A percentile compares a stretch with the other conserved stretches of the same genome.
phyloP scores from a whole-genome alignment of 2,113 vertebrate genomes.

The Loxodonta africana region DNA sequence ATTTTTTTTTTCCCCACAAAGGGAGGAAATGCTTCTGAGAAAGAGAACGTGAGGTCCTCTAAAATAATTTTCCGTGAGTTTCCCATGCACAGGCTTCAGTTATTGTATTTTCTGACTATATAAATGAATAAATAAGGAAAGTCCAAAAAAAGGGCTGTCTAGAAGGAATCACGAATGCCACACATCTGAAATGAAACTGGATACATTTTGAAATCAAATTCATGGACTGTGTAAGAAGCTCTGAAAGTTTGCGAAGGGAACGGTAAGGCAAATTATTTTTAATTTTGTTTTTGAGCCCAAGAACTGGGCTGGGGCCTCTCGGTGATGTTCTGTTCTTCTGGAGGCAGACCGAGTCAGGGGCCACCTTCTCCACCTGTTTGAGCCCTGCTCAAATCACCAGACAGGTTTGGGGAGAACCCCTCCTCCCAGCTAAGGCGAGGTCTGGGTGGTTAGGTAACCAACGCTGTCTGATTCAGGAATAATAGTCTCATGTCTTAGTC shows the following conservation, averaged over 20 bases:
- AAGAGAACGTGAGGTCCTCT: neutral
- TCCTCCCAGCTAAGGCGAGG: constrained; percentile 3
- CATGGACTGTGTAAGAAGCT: neutral
- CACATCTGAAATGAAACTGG: neutral
- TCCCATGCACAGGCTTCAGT: neutral
- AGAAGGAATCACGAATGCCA: constrained; percentile 5
- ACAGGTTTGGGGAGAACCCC: constrained; percentile 24
- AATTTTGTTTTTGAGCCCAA: neutral
- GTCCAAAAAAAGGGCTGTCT: neutral
- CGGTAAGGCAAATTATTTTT: neutral
- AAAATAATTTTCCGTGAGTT: constrained; percentile 25
- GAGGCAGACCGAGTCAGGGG: neutral
- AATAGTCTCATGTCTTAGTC: constrained; percentile 59
- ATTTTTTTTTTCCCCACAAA: neutral
- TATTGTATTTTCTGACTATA: constrained; percentile 24
- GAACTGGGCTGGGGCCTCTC: neutral
- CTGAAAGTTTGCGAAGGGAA: neutral
- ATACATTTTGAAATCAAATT: constrained; percentile 35
- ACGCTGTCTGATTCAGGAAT: neutral
- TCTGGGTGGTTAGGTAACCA: neutral
- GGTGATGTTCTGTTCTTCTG: neutral
- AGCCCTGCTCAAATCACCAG: neutral
- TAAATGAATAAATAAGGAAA: constrained; percentile 42
- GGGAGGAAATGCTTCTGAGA: neutral
- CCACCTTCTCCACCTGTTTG: neutral